Evolutionary conservation across 2,797 vertebrate species (phyloP), one percentile per base, ranked within the genome.

Genomic region (Centropyge bicolor): DNA sequence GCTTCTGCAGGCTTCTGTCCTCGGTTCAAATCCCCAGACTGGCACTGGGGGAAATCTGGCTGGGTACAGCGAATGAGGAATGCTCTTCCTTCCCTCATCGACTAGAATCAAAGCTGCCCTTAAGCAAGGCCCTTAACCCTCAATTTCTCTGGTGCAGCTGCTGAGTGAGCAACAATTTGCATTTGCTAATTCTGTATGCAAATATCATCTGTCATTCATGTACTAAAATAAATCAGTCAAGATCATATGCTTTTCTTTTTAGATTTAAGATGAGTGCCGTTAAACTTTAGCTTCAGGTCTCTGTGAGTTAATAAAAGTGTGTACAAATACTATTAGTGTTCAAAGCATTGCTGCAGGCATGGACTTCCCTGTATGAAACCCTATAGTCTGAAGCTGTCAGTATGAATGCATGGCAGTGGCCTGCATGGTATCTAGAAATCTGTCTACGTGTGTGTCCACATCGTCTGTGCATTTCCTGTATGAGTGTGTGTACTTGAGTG

Each of bases 351-450:
- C 72, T 41, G 59, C 84, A 71, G 78, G 16, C 66, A 60, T 60
- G 51, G 80, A 66, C 86, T 83, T 76, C 81, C 70, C 79, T 87
- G 82, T 46, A 69, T 83, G 92, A 86, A 93, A 93, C 83, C 73
- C 43, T 80, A 92, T 67, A 92, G 75, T 75, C 79, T 78, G 75
- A 87, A 81, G 82, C 88, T 90, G 89, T 86, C 90, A 89, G 72
- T 61, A 52, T 84, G 82, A 86, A 88, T 65, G 79, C 70, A 81
- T 72, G 76, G 75, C 87, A 65, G 57, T 67, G 90, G 87, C 84
- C 83, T 88, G 74, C 38, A 2, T 59, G 88, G 90, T 92, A 91
- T 93, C 85, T 90, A 80, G 76, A 88, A 88, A 74, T 86, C 80
- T 87, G 84, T 88, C 86, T 83, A 81, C 60, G 71, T 88, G 88